Evolutionary conservation across 2,888 invertebrate genomes (phyloP).

Genomic region (Dynastes maya): DNA sequence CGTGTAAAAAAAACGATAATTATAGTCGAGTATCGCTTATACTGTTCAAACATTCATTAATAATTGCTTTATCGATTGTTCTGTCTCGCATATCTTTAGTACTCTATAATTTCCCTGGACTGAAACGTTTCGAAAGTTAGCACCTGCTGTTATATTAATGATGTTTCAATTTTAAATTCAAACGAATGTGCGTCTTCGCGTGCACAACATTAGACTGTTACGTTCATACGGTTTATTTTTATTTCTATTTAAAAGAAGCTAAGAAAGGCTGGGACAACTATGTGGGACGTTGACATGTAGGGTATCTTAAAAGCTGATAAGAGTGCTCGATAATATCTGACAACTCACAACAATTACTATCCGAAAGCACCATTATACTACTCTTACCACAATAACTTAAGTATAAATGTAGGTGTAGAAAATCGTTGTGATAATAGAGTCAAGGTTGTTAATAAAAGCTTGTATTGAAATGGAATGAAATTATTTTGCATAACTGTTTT

Average conservation of each 20-base stretch:
- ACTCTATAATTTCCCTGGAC: slow-evolving; percentile 7
- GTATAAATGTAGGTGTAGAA: neutral
- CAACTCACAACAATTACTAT: neutral
- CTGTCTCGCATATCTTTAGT: neutral
- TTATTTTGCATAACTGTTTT: neutral
- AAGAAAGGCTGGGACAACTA: neutral
- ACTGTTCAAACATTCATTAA: slow-evolving; percentile 20
- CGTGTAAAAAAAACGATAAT: slow-evolving; percentile 4
- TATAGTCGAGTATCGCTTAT: neutral
- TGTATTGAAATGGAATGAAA: neutral
- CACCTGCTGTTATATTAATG: slow-evolving; percentile 1
- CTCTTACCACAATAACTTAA: neutral
- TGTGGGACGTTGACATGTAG: neutral
- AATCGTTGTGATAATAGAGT: neutral
- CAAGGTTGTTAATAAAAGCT: neutral
- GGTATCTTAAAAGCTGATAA: slow-evolving; percentile 5
- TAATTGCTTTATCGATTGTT: slow-evolving; percentile 31
- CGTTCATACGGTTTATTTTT: neutral
- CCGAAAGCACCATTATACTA: neutral
- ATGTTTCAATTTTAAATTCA: neutral
- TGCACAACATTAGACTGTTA: neutral
- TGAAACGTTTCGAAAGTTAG: neutral
- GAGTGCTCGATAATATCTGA: neutral
- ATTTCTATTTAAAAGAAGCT: neutral
- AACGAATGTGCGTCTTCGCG: neutral